Evolutionary conservation across 2,888 invertebrate species (phyloP).

Genomic region (Hypena proboscidalis): DNA sequence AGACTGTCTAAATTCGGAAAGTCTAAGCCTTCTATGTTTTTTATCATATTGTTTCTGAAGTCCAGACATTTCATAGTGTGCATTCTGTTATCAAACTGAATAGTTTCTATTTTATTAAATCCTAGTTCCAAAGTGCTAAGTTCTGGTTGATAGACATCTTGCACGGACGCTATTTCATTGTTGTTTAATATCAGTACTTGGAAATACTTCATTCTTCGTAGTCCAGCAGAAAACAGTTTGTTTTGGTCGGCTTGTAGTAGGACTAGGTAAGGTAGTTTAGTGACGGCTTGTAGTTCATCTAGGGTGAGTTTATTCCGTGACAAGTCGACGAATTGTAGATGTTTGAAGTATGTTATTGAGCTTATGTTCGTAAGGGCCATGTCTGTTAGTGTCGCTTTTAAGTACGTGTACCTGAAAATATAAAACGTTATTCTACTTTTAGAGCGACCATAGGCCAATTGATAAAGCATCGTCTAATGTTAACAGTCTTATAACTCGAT

Average conservation of each 20-base stretch:
- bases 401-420: constrained; percentile 82
- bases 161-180: constrained; percentile 80
- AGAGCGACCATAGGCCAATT: too few relatives aligned
- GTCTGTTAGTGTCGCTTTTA: constrained; percentile 80
- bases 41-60: constrained; percentile 79
- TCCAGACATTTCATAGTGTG: constrained; percentile 81
- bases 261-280: constrained; percentile 81
- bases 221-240: constrained; percentile 70
- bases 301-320: constrained; percentile 81
- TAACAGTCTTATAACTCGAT: too few relatives aligned
- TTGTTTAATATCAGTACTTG: constrained; percentile 85
- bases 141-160: constrained; percentile 82
- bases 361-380: constrained; percentile 82
- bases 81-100: constrained; percentile 61
- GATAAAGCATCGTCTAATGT: too few relatives aligned
- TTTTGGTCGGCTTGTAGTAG: constrained; percentile 86
- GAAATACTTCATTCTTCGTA: constrained; percentile 83
- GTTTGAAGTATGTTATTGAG: constrained; percentile 77
- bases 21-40: constrained; percentile 71
- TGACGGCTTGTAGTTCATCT: constrained; percentile 75
- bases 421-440: background rate
- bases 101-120: constrained; percentile 69
- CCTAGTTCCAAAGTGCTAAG: constrained; percentile 84
- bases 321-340: constrained; percentile 85
- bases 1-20: constrained; percentile 87